Conservation (phyloP, 2,797 vertebrate species). For the Dallia pectoralis region DNA sequence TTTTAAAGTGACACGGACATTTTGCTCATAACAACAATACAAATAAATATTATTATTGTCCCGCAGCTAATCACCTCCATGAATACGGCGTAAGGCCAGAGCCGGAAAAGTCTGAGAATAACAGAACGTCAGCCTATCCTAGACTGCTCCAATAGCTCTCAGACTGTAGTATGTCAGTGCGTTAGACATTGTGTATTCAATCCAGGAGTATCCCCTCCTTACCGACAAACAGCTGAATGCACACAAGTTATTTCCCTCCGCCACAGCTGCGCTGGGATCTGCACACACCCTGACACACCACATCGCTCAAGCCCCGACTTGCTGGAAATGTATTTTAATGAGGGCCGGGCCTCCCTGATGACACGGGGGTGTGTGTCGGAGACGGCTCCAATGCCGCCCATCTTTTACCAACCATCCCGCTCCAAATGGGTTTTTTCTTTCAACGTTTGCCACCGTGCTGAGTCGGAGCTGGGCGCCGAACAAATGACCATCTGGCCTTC, state of each 20-base stretch:
- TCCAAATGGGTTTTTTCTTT: conserved; percentile 13
- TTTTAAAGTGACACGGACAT: no score
- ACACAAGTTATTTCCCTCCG: conserved; percentile 41
- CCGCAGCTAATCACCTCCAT: neutral
- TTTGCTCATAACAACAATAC: no score
- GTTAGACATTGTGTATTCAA: conserved; percentile 26
- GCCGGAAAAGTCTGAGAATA: no score
- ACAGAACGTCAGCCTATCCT: neutral
- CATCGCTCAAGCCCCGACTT: conserved; percentile 31
- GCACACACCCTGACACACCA: conserved; percentile 25
- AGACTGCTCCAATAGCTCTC: conserved; percentile 24
- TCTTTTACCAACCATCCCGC: neutral
- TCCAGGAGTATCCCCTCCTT: neutral
- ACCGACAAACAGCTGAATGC: neutral
- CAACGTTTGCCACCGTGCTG: conserved; percentile 23
- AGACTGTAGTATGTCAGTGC: conserved; percentile 30
- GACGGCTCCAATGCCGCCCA: conserved; percentile 20
- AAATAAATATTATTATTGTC: no score
- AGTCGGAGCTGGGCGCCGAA: conserved; percentile 30
- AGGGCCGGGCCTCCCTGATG: conserved; percentile 40
- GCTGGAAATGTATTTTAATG: conserved; percentile 58
- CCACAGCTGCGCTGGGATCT: conserved; percentile 25
- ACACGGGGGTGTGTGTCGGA: neutral
- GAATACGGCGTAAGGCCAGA: neutral
- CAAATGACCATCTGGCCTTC: conserved; percentile 46